These are phyloP conservation scores for Drosophila burlai DNA, from an alignment of 1,140 invertebrate genomes.

Conservation along the genomic window DNA sequence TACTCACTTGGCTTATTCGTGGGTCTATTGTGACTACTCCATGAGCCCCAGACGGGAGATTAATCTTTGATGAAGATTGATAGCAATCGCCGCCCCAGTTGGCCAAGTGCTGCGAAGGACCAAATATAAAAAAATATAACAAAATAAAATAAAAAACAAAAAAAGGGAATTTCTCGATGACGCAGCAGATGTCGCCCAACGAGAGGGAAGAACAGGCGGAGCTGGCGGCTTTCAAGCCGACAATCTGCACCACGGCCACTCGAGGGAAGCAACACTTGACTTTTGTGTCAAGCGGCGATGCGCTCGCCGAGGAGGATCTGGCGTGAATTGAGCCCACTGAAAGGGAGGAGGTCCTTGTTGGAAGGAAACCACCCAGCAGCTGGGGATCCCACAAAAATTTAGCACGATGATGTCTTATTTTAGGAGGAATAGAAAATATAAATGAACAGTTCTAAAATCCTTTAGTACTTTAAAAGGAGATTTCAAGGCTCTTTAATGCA, in stretches of 20 bases:
- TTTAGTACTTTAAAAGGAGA: not conserved
- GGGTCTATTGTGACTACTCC: slow-evolving; percentile 28
- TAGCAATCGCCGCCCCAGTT: slow-evolving; percentile 41
- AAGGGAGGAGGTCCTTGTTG: slow-evolving; percentile 35
- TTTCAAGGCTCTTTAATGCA: not conserved
- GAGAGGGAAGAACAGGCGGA: slow-evolving; percentile 5
- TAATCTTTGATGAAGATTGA: slow-evolving; percentile 67
- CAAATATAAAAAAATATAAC: slow-evolving; percentile 30
- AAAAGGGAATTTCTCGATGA: slow-evolving; percentile 48
- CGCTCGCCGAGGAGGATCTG: slow-evolving; percentile 29
- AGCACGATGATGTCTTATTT: slow-evolving; percentile 32
- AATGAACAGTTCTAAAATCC: not conserved
- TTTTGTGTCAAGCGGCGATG: slow-evolving; percentile 72
- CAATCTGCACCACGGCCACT: slow-evolving; percentile 65
- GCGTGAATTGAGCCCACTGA: slow-evolving; percentile 46
- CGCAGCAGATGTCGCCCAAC: slow-evolving; percentile 52
- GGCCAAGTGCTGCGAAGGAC: slow-evolving; percentile 13
- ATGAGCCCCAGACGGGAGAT: slow-evolving; percentile 38
- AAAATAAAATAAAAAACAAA: slow-evolving; percentile 40
- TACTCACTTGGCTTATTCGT: slow-evolving; percentile 6
- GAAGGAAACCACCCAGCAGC: slow-evolving; percentile 1
- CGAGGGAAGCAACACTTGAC: slow-evolving; percentile 78
- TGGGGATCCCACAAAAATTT: slow-evolving; percentile 16
- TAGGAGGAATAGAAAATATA: slow-evolving; percentile 8
- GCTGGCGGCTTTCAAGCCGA: slow-evolving; percentile 41